These are phyloP conservation scores for Nemotelus pantherinus DNA, from an alignment of 2,888 invertebrate species.

Conservation along the genomic window DNA sequence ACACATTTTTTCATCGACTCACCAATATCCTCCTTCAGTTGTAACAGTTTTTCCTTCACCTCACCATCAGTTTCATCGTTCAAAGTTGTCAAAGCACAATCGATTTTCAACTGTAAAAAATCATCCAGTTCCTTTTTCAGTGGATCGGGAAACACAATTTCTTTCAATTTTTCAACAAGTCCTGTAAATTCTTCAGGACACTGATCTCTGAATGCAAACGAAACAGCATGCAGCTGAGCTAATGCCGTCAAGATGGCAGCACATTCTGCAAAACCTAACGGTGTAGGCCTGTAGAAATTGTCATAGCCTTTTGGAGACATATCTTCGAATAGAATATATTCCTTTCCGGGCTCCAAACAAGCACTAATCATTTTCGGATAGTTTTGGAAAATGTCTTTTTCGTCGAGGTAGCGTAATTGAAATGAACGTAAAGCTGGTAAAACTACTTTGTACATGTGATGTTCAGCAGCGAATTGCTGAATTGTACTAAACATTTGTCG, in stretches of 20 bases:
- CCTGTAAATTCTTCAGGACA: slow-evolving; percentile 63
- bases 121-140: slow-evolving; percentile 24
- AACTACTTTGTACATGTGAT: slow-evolving; percentile 38
- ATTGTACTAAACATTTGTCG: slow-evolving; percentile 40
- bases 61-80: slow-evolving; percentile 22
- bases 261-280: slow-evolving; percentile 65
- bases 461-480: slow-evolving; percentile 35
- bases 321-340: slow-evolving; percentile 67
- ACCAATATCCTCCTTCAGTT: slow-evolving; percentile 32
- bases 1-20: slow-evolving; percentile 42
- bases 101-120: slow-evolving; percentile 39
- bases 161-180: slow-evolving; percentile 29
- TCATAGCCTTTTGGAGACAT: slow-evolving; percentile 61
- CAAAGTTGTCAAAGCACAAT: slow-evolving; percentile 39
- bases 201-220: slow-evolving; percentile 68
- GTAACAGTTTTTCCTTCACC: slow-evolving; percentile 15
- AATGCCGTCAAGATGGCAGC: slow-evolving; percentile 63
- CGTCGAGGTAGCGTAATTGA: slow-evolving; percentile 19
- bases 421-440: slow-evolving; percentile 44
- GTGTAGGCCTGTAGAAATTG: slow-evolving; percentile 63
- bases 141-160: slow-evolving; percentile 41
- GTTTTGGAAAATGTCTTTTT: slow-evolving; percentile 41
- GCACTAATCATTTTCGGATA: slow-evolving; percentile 59
- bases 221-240: slow-evolving; percentile 67
- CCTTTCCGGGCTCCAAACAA: slow-evolving; percentile 63